A percentile compares a stretch with the other conserved stretches of the same genome.
These are phyloP conservation scores for Sitobion miscanthi DNA, from an alignment of 1,140 invertebrate genomes.

Conservation along the genomic window DNA sequence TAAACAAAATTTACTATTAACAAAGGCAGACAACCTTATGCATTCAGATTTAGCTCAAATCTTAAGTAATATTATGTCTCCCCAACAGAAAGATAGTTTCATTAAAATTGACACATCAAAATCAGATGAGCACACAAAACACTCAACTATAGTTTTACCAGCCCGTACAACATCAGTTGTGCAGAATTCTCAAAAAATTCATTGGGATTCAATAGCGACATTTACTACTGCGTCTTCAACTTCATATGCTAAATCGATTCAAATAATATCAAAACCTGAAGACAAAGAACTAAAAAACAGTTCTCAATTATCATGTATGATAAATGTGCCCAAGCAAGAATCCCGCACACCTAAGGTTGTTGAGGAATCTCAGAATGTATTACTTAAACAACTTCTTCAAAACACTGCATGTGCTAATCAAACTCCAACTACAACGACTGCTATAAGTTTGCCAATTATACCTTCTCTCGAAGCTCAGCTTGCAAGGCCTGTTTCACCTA, in stretches of 20 bases:
- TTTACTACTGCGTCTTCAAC: constrained; percentile 38
- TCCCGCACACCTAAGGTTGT: constrained; percentile 27
- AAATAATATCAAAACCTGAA: constrained; percentile 49
- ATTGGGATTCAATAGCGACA: constrained; percentile 29
- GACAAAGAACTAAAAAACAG: constrained; percentile 34
- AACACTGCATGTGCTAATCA: constrained; percentile 75
- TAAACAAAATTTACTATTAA: constrained; percentile 39
- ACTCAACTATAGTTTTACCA: constrained; percentile 47
- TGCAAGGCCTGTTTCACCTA: constrained; percentile 73
- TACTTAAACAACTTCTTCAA: constrained; percentile 88
- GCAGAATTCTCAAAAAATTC: constrained; percentile 32
- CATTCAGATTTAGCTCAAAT: constrained; percentile 53
- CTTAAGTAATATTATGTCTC: constrained; percentile 52
- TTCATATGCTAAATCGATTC: constrained; percentile 50
- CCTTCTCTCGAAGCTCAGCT: constrained; percentile 77
- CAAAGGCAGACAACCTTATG: constrained; percentile 43
- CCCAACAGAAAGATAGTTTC: constrained; percentile 48
- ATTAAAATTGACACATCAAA: constrained; percentile 55
- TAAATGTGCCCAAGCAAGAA: constrained; percentile 33
- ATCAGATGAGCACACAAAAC: constrained; percentile 50
- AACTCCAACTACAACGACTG: constrained; percentile 63
- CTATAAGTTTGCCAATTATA: constrained; percentile 65
- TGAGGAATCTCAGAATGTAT: constrained; percentile 85
- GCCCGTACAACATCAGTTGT: constrained; percentile 49
- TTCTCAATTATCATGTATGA: constrained; percentile 35